phyloP scores from a whole-genome alignment of 2,113 vertebrate genomes.

The Cryptomyrus ogoouensis region DNA sequence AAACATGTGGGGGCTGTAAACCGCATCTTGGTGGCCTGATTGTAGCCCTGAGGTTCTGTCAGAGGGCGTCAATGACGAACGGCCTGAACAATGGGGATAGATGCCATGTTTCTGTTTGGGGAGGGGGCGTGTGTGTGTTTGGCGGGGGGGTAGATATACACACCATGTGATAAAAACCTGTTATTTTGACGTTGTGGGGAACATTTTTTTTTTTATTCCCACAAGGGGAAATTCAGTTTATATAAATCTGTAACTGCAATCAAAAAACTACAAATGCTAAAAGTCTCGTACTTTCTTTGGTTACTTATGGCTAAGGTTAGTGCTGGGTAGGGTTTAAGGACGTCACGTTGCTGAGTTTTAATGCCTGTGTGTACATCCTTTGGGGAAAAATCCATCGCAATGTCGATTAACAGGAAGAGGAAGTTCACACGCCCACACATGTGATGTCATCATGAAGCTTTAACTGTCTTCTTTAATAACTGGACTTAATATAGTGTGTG shows the following conservation, averaged over 20 bases:
- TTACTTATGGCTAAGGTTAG: neutral
- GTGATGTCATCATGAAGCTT: neutral
- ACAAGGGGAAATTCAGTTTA: too few species aligned
- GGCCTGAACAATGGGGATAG: neutral
- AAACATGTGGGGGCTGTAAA: neutral
- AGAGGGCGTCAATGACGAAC: neutral
- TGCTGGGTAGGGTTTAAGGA: neutral
- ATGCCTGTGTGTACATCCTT: neutral
- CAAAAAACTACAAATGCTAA: neutral
- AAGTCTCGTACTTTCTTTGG: neutral
- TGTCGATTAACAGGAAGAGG: neutral
- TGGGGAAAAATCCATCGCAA: neutral
- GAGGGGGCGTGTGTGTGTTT: neutral
- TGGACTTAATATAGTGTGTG: neutral
- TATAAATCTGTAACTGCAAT: neutral
- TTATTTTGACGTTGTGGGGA: too few species aligned
- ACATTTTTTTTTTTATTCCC: too few species aligned
- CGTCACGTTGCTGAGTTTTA: neutral
- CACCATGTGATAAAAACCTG: too few species aligned
- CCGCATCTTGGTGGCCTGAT: neutral
- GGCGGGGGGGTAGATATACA: neutral
- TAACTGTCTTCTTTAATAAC: neutral
- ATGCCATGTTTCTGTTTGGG: neutral
- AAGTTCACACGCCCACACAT: neutral
- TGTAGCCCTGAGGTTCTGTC: neutral